Evolutionary conservation across 2,888 invertebrate genomes (phyloP), one percentile per base, ranked within the genome.

Genomic region (Bugula neritina): DNA sequence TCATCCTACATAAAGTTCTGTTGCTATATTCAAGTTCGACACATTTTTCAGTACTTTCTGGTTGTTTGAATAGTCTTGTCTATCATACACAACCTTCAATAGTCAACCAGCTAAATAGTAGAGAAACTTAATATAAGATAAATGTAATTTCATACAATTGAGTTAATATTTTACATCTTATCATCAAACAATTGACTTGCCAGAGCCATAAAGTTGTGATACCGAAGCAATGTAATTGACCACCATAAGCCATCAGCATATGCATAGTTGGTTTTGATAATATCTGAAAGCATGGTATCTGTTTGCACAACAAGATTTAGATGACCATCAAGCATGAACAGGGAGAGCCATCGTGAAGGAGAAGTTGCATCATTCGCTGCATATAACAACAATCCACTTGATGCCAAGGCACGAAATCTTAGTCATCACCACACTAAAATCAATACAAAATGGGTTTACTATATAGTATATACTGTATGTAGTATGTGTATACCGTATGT

Each of bases 1-100:
- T 31, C 63, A 27, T 10, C 63, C 63, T 2, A 63, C 63, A n/a
- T 31, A 63, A 2, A 63, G 25, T 29, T 27, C 25, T 13, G 31
- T 25, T 27, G 13, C 31, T 13, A 63, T 31, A 63, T 3, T 29
- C 10, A 63, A 27, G n/a, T 63, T 31, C 2, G 63, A 63, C 1
- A 13, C 27, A 5, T 34, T 31, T 10, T 27, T 27, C 27, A 17
- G n/a, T 31, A 10, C 63, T 31, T 31, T 27, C 10, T 31, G 31
- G 31, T 63, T 63, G 63, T 63, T 63, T 31, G 63, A 5, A n/a
- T 63, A 63, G n/a, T 63, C 63, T 13, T 63, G 5, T 17, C 17
- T 34, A 2, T 31, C 63, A 34, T 63, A 13, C 13, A 63, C 34
- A 63, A 63, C 63, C 63, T 63, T 31, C 57, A 57, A 57, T 10